Conservation (phyloP, 2,888 invertebrate genomes). For the Imbricaverruca yamaguchii region DNA sequence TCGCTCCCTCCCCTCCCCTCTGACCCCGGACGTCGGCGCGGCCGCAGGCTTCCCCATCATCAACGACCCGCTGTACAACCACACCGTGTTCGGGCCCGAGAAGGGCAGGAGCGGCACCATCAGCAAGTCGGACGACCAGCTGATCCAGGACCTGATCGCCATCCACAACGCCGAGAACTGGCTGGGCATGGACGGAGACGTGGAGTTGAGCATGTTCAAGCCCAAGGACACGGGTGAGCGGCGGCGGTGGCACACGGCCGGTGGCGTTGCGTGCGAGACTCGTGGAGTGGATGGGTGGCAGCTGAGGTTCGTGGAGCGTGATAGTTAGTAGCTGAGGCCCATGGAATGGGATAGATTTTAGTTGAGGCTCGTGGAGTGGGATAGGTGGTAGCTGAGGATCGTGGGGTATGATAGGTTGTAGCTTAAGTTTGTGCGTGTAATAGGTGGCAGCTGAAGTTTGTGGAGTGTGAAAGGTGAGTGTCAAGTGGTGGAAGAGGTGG, state of each 20-base stretch:
- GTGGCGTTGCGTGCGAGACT: too few species aligned
- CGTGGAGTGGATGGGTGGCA: too few species aligned
- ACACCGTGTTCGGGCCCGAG: constrained; percentile 86
- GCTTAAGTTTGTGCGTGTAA: too few species aligned
- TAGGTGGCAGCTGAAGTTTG: too few species aligned
- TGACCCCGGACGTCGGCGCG: constrained; percentile 27
- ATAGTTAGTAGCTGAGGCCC: too few species aligned
- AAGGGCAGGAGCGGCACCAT: constrained; percentile 75
- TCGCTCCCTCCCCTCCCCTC: background rate
- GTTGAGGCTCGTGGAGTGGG: too few species aligned
- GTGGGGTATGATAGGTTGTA: too few species aligned
- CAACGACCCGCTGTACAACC: constrained; percentile 95
- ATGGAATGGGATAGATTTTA: too few species aligned
- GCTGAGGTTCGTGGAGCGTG: too few species aligned
- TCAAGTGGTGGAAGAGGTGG: too few species aligned
- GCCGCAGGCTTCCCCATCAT: constrained; percentile 83
- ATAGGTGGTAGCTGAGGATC: too few species aligned
- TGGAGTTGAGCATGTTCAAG: constrained; percentile 71
- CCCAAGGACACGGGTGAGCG: constrained; percentile 39
- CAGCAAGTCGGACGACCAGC: constrained; percentile 79
- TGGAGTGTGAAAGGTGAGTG: too few species aligned
- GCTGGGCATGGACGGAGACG: constrained; percentile 83
- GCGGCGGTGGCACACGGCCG: background rate
- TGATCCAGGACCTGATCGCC: constrained; percentile 78
- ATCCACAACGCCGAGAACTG: constrained; percentile 92